Conservation (phyloP, 2,888 invertebrate genomes). For the Synanthedon andrenaeformis region DNA sequence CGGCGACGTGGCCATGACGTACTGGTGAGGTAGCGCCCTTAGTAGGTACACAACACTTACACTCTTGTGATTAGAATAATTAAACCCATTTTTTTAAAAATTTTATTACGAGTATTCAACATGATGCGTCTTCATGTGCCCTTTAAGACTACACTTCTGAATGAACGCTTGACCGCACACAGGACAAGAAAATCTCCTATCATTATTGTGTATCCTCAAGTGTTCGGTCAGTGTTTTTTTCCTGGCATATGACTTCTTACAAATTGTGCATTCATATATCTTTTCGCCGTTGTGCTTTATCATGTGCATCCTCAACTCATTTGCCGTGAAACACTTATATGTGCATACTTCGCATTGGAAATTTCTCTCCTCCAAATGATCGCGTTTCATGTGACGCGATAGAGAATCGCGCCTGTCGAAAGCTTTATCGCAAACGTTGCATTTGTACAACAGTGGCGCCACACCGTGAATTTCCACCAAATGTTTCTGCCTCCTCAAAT, state of each 20-base stretch:
- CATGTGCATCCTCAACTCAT: conserved; percentile 41
- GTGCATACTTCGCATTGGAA: conserved; percentile 5
- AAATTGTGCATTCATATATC: conserved; percentile 42
- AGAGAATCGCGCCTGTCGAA: conserved; percentile 31
- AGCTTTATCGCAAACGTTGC: conserved; percentile 40
- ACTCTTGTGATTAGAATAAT: too few relatives aligned
- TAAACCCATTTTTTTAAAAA: too few relatives aligned
- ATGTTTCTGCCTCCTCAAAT: conserved; percentile 44
- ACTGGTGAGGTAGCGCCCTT: too few relatives aligned
- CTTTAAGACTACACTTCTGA: conserved; percentile 52
- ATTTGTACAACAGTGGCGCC: conserved; percentile 35
- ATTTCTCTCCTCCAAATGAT: conserved; percentile 8
- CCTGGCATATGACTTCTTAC: conserved; percentile 48
- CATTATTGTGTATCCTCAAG: conserved; percentile 51
- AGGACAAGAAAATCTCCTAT: conserved; percentile 40
- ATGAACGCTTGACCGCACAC: conserved; percentile 52
- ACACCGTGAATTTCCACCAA: conserved; percentile 41
- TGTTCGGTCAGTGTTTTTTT: conserved; percentile 49
- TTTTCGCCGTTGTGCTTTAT: conserved; percentile 42
- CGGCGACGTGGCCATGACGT: too few relatives aligned
- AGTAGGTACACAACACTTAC: too few relatives aligned
- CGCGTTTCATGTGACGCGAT: conserved; percentile 5
- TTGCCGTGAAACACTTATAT: conserved; percentile 24
- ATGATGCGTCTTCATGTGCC: conserved; percentile 48
- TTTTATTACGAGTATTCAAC: conserved; percentile 16